phyloP scores from a whole-genome alignment of 2,113 vertebrate species.

The Chamaea fasciata region DNA sequence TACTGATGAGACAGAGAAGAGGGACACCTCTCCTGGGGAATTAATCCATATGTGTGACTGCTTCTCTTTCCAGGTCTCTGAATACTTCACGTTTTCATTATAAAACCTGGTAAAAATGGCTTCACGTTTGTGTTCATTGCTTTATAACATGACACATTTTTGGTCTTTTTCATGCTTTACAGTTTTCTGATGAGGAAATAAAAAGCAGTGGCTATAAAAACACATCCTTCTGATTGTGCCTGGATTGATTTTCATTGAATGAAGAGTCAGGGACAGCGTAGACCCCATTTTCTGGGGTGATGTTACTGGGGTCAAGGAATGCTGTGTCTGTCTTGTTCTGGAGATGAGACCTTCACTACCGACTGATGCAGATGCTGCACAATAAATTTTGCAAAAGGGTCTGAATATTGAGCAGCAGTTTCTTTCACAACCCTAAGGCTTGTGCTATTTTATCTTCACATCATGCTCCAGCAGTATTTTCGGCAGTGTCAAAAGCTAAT shows the following conservation, averaged over 20 bases:
- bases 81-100: not conserved
- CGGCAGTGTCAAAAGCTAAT: not conserved
- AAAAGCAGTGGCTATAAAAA: not conserved
- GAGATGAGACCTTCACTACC: not conserved
- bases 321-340: not conserved
- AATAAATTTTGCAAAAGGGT: not conserved
- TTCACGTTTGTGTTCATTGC: not conserved
- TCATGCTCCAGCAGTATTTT: not conserved
- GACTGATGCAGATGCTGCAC: not conserved
- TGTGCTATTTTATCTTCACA: not conserved
- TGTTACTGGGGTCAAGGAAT: not conserved
- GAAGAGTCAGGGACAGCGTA: not conserved
- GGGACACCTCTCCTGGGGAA: not conserved
- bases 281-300: not conserved
- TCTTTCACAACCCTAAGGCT: not conserved
- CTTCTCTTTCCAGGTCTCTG: not conserved
- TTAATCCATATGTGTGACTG: not conserved
- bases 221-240: not conserved
- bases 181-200: not conserved
- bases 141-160: not conserved
- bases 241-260: not conserved
- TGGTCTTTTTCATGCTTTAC: not conserved
- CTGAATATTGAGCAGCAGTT: not conserved
- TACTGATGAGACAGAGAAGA: not conserved
- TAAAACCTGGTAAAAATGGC: not conserved